phyloP scores from a whole-genome alignment of 2,797 vertebrate genomes.

The Chelon auratus region DNA sequence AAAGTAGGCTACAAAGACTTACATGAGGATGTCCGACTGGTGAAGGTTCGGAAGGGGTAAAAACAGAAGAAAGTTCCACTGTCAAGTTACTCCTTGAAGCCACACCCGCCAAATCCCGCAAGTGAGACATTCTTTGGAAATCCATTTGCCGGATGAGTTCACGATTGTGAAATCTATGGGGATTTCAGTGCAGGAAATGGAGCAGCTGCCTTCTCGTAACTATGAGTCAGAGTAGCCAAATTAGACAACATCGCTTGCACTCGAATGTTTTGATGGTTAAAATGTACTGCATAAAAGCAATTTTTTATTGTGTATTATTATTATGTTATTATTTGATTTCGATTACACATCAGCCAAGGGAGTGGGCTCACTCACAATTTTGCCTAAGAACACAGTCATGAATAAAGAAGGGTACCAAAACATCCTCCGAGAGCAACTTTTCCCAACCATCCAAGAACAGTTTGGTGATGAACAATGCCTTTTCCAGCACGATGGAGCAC shows the following conservation, averaged over 20 bases:
- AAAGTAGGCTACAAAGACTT: slow-evolving; percentile 2
- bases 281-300: neutral
- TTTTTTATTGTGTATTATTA: too few species aligned
- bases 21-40: neutral
- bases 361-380: too few species aligned
- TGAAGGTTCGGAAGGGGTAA: neutral
- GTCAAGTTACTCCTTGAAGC: slow-evolving; percentile 13
- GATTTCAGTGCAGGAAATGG: slow-evolving; percentile 44
- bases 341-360: too few species aligned
- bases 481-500: too few species aligned
- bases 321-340: too few species aligned
- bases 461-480: too few species aligned
- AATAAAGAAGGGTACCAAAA: too few species aligned
- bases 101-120: neutral
- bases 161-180: slow-evolving; percentile 57
- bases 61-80: neutral
- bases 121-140: neutral
- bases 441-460: too few species aligned
- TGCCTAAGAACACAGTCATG: too few species aligned
- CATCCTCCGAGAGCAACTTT: too few species aligned
- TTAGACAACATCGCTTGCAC: neutral
- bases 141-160: slow-evolving; percentile 1
- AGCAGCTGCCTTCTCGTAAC: slow-evolving; percentile 51
- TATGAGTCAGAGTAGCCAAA: slow-evolving; percentile 52
- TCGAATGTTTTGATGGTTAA: neutral